Base-by-base conservation (phyloP, 2,888 invertebrate species). In the Ochropleura leucogaster region DNA sequence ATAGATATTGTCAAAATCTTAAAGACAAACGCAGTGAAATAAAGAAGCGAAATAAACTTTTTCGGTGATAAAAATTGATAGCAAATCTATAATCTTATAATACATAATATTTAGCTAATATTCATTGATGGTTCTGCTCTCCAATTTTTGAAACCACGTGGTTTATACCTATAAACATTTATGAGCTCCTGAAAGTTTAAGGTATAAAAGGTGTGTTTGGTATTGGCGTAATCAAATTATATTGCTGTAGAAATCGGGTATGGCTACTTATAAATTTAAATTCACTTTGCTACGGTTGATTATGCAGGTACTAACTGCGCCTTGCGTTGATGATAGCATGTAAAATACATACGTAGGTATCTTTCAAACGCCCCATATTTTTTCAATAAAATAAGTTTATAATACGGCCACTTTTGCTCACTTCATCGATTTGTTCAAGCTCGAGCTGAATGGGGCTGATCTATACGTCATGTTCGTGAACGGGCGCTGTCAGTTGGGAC, bases 181-280 rank as follows among this genome's bases (percentile, higher is more conserved):
- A 77, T 73, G 65, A 64, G 30, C 64, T 59, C 68, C 47, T 73
- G 59, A 76, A 80, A 70, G 72, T 69, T 64, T 49, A 68, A 65
- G 65, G 60, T 72, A 72, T 73, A 66, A 40, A 68, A n/a, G n/a
- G n/a, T n/a, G n/a, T 53, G 16, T n/a, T 14, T 67, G 62, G 65
- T 71, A 77, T 68, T 68, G 46, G 64, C 57, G 40, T 53, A 68
- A 80, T 73, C 77, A 73, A 81, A 57, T 68, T 65, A 71, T 80
- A 80, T 65, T 68, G 20, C 67, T 60, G 30, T 73, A 49, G 68
- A 68, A 59, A 47, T 68, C 20, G 16, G 3, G 12, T 68, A 40
- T 46, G 10, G 30, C 18, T n/a, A n/a, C n/a, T n/a, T 14, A 44
- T n/a, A 30, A 1, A 68, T 53, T 14, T 67, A 46, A 12, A 46